These are phyloP conservation scores for Cantharis flavilabris DNA, from an alignment of 2,888 invertebrate genomes.

Conservation along the genomic window DNA sequence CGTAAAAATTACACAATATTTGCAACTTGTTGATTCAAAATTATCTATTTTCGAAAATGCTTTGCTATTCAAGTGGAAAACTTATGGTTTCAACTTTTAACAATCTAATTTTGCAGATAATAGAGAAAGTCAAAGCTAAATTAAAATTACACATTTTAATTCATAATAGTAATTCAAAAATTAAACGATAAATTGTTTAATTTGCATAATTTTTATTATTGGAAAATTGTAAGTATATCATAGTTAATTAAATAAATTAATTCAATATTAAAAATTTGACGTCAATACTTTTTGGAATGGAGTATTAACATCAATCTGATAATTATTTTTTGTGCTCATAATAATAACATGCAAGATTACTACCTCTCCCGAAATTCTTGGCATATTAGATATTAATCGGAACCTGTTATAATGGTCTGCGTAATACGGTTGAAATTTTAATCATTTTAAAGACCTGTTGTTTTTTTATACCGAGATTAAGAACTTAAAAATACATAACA, in stretches of 20 bases:
- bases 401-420: background rate
- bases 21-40: background rate
- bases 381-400: background rate
- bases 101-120: background rate
- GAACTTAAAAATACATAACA: background rate
- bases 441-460: background rate
- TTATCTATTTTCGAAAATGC: background rate
- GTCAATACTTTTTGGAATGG: background rate
- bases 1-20: background rate
- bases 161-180: background rate
- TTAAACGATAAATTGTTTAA: background rate
- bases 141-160: background rate
- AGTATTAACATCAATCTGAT: background rate
- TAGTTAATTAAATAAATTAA: background rate
- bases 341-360: background rate
- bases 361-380: background rate
- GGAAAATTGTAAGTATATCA: background rate
- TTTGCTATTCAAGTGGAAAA: background rate
- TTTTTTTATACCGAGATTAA: background rate
- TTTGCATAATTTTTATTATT: background rate
- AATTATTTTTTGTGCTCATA: background rate
- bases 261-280: background rate
- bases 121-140: background rate
- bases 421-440: slow-evolving; percentile 1
- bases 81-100: background rate